Evolutionary conservation across 2,797 vertebrate genomes (phyloP), one percentile per base, ranked within the genome.

Genomic region (Botia kubotai): DNA sequence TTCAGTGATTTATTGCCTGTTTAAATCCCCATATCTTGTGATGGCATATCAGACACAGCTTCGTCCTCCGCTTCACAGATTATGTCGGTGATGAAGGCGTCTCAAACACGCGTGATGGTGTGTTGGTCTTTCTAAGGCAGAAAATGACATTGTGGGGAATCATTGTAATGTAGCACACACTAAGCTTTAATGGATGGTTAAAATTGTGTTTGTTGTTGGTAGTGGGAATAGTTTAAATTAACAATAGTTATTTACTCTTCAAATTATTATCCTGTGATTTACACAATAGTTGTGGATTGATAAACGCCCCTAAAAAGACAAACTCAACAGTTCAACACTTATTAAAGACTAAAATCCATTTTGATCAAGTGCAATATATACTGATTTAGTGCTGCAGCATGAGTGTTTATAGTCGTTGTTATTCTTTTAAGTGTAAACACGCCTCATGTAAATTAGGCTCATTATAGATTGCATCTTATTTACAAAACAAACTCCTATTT

Each of bases 1-100:
- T 77, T 70, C 65, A 70, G 80, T 87, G 86, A 87, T 89, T 87
- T 86, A 90, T 88, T 81, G 83, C 79, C 62, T 80, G 82, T 79
- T 86, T 87, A 83, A 87, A 83, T 76, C 57, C 60, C 77, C 86
- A 83, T 85, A 81, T 87, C 86, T 84, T 55, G 36, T 26, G 71
- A 81, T 79, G 77, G 83, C 80, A 84, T 82, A 77, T 87, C 72
- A 75, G 86, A 75, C 68, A 71, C 6, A 67, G 81, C 82, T 80
- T 48, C 70, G 72, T 84, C 83, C 72, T 86, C 75, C 36, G 81
- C 72, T 77, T 82, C 84, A 85, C 82, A 81, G 83, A 86, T 85
- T 86, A 82, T 71, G 65, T 65, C 39, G 72, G 79, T 83, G 79
- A 81, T 62, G 58, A 53, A 10, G 43, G 2, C 5, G 48, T 69